Conservation (phyloP, 2,888 invertebrate genomes). For the Temnothorax unifasciatus region DNA sequence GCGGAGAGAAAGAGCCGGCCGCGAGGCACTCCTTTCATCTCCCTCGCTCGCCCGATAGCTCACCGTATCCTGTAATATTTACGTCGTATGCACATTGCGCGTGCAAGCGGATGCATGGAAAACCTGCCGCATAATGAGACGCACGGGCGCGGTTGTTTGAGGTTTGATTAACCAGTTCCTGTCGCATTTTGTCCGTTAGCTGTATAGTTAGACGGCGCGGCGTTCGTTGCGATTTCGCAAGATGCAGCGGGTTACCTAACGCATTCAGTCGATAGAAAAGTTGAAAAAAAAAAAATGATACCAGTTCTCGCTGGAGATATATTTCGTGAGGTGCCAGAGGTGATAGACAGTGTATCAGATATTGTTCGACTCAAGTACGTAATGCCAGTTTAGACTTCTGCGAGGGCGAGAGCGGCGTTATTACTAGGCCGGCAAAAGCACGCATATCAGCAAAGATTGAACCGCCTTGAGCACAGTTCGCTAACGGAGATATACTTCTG, state of each 20-base stretch:
- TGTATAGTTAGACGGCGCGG: background rate
- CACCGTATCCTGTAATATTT: conserved; percentile 42
- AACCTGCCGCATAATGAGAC: conserved; percentile 40
- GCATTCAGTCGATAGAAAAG: background rate
- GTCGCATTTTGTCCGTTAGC: conserved; percentile 11
- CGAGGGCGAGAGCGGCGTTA: conserved; percentile 17
- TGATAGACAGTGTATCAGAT: background rate
- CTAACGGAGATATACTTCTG: background rate
- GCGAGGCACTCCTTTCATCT: conserved; percentile 40
- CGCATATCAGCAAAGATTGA: conserved; percentile 19
- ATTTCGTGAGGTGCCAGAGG: background rate
- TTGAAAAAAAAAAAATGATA: background rate
- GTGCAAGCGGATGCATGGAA: conserved; percentile 30
- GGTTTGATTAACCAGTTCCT: conserved; percentile 49
- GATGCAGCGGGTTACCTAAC: background rate
- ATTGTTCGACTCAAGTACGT: background rate
- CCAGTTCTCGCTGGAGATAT: background rate
- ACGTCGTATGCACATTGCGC: conserved; percentile 33
- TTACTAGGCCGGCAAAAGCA: conserved; percentile 17
- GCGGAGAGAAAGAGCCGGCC: background rate
- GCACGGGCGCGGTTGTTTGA: conserved; percentile 48
- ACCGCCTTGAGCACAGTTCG: background rate
- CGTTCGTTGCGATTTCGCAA: conserved; percentile 24
- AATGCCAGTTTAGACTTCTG: background rate
- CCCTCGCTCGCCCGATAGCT: conserved; percentile 12